Base-by-base conservation (phyloP, 2,113 vertebrate species). In the Shinisaurus crocodilurus region DNA sequence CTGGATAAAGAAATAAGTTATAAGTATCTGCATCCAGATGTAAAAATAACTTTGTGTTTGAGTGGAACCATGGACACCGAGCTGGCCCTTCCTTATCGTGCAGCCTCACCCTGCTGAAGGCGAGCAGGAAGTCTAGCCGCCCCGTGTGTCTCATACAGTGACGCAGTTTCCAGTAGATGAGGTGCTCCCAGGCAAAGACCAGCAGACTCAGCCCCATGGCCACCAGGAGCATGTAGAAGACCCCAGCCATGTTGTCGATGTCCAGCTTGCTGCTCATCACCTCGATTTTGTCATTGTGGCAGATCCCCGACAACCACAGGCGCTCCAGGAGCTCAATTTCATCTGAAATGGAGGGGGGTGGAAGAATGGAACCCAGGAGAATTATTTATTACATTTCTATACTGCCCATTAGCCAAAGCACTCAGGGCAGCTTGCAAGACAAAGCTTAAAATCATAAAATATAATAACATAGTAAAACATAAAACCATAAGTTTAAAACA, bases 211-310 rank as follows among this genome's bases (percentile, higher is more conserved):
- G 97, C 70, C 99, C 99, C 99, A 99, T 99, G 95, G 99, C 99
- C 92, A 99, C 99, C 4, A 99, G 96, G 94, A 99, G 97, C 99
- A 99, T 99, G 96, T 99, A 99, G 97, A 99, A 99, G 87, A 99
- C 99, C 0, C 99, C 99, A 0, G 99, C 99, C 99, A 99, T 99
- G 97, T 99, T 99, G 97, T 99, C 99, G 0, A 99, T 99, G 96
- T 99, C 99, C 95, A 99, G 96, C 96, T 99, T 99, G 91, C 98
- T 99, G 97, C 99, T 99, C 98, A 99, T 99, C 88, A 99, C 99
- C 95, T 99, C 99, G 0, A 99, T 99, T 98, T 99, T 99, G 97
- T 99, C 99, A 0, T 99, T 99, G 25, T 99, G 98, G 92, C 99
- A 99, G 97, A 99, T 99, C 3, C 99, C 99, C 0, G 98, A 98